Evolutionary conservation across 1,140 invertebrate species (phyloP).

Genomic region (Eriosoma lanigerum): DNA sequence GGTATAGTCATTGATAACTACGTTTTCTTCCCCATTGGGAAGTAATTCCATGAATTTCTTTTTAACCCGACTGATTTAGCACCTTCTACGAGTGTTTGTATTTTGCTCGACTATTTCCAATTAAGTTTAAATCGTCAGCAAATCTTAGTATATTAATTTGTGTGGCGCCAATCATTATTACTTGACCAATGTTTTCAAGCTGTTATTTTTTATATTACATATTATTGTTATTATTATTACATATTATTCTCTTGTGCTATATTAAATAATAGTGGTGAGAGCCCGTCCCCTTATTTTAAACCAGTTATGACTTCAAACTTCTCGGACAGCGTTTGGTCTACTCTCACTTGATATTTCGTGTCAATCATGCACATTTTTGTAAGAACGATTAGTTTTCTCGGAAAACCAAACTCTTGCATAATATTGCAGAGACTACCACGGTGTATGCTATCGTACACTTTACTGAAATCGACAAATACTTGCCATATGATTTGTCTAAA

Average conservation of each 20-base stretch:
- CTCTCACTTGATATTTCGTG: not conserved
- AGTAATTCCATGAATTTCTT: not conserved
- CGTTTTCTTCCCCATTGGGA: not conserved
- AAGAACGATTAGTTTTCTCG: not conserved
- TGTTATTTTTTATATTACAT: not conserved
- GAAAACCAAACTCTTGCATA: not conserved
- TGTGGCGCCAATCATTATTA: not conserved
- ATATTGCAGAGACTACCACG: not conserved
- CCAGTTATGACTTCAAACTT: not conserved
- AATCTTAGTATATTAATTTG: not conserved
- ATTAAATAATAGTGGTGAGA: not conserved
- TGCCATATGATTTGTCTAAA: constrained; percentile 36
- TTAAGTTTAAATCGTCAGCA: not conserved
- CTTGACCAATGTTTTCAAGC: not conserved
- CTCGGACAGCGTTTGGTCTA: not conserved
- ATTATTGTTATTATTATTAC: too few species aligned
- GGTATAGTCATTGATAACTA: not conserved
- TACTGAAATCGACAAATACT: constrained; percentile 53
- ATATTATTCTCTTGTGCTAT: constrained; percentile 4
- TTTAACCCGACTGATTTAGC: not conserved
- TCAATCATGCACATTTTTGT: not conserved
- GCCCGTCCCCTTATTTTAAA: not conserved
- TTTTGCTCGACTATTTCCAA: not conserved
- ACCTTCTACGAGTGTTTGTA: not conserved
- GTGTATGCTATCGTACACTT: constrained; percentile 17